These are phyloP conservation scores for Xylocopa sonorina DNA, from an alignment of 1,140 invertebrate species.

Conservation along the genomic window DNA sequence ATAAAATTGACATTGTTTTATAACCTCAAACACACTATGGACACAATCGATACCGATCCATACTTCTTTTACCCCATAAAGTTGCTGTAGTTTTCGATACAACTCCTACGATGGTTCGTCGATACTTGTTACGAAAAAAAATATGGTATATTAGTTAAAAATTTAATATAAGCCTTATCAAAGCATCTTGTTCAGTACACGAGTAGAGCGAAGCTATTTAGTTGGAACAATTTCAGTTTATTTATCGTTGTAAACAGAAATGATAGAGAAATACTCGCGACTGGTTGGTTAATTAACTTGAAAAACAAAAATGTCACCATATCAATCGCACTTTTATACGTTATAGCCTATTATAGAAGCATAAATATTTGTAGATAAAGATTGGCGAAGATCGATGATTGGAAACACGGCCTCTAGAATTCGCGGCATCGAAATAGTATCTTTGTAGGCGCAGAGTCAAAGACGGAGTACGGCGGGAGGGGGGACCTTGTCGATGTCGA, in stretches of 20 bases:
- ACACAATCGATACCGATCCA: background rate
- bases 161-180: too few relatives aligned
- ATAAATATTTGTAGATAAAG: too few relatives aligned
- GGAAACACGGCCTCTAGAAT: constrained; percentile 25
- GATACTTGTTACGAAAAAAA: too few relatives aligned
- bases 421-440: constrained; percentile 36
- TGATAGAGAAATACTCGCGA: constrained; percentile 7
- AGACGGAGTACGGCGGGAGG: too few relatives aligned
- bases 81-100: too few relatives aligned
- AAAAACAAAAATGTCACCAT: background rate
- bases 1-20: background rate
- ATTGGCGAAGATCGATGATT: constrained; percentile 52
- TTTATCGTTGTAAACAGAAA: constrained; percentile 35
- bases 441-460: constrained; percentile 25
- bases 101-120: too few relatives aligned
- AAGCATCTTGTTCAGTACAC: too few relatives aligned
- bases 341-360: too few relatives aligned
- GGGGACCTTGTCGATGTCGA: constrained; percentile 26
- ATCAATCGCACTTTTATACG: background rate
- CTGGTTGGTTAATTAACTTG: constrained; percentile 3
- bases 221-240: constrained; percentile 26
- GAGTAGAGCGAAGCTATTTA: too few relatives aligned
- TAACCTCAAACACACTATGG: constrained; percentile 36
- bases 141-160: too few relatives aligned
- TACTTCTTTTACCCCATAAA: background rate